Conservation (phyloP, 2,888 invertebrate species). For the Drosophila rellima region DNA sequence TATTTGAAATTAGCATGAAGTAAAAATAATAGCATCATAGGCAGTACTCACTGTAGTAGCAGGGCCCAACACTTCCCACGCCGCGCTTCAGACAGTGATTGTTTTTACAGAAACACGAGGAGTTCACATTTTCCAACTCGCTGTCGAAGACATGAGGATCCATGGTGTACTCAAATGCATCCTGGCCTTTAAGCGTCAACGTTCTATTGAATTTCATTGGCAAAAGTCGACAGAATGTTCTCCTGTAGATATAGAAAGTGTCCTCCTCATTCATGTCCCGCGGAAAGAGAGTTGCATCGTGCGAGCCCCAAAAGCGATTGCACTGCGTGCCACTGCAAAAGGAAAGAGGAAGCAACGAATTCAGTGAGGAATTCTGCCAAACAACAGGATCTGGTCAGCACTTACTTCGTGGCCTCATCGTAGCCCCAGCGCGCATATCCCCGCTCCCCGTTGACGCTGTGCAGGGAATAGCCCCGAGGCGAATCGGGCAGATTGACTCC, state of each 20-base stretch:
- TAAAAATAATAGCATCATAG: not conserved
- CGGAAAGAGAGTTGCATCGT: constrained; percentile 91
- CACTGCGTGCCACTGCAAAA: constrained; percentile 87
- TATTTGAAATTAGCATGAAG: too few species aligned
- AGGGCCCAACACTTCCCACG: constrained; percentile 89
- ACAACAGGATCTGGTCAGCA: too few species aligned
- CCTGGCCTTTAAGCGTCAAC: constrained; percentile 86
- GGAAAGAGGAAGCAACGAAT: not conserved
- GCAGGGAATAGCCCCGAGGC: constrained; percentile 87
- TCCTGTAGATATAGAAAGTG: constrained; percentile 89
- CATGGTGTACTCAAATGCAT: constrained; percentile 88
- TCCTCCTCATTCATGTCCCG: constrained; percentile 87
- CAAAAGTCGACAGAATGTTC: constrained; percentile 91
- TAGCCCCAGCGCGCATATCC: constrained; percentile 91
- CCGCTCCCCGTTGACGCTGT: constrained; percentile 88
- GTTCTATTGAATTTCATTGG: constrained; percentile 86
- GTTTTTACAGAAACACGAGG: constrained; percentile 89
- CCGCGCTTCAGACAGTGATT: constrained; percentile 88
- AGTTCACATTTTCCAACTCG: constrained; percentile 87
- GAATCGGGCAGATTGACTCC: constrained; percentile 67
- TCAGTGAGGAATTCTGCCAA: not conserved
- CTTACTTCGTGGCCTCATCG: constrained; percentile 77
- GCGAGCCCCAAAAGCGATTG: constrained; percentile 89
- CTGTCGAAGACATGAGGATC: constrained; percentile 88
- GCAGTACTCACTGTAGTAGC: constrained; percentile 89